Evolutionary conservation across 2,888 invertebrate genomes (phyloP).

Genomic region (Torymus auratus): DNA sequence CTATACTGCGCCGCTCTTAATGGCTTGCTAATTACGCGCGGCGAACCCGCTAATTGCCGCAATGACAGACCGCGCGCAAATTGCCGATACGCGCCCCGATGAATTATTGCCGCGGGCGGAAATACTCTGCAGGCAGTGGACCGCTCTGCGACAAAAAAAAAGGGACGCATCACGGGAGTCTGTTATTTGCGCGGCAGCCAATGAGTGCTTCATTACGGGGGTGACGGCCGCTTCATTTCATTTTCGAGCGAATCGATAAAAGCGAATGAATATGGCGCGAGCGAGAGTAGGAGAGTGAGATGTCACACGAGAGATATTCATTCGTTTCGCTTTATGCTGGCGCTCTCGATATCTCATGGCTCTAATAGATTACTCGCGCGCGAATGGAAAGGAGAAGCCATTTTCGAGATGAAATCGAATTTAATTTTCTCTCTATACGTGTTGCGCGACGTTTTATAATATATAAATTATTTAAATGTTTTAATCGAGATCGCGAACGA

Average conservation of each 20-base stretch:
- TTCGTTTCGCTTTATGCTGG: conserved; percentile 8
- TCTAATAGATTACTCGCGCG: conserved; percentile 9
- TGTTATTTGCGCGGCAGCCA: not conserved
- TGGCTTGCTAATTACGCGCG: no score
- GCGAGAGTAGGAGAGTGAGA: conserved; percentile 25
- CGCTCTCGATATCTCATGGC: not conserved
- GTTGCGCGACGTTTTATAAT: conserved; percentile 4
- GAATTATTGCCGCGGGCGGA: no score
- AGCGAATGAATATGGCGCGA: conserved; percentile 1
- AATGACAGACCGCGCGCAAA: conserved; percentile 29
- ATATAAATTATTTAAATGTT: conserved; percentile 47
- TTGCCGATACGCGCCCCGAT: conserved; percentile 18
- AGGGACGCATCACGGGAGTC: no score
- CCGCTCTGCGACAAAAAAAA: no score
- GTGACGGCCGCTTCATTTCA: not conserved
- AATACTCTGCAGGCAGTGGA: no score
- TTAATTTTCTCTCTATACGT: conserved; percentile 14
- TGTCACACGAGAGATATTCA: conserved; percentile 16
- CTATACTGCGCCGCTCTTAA: no score
- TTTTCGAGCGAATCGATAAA: not conserved
- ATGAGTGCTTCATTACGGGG: conserved; percentile 1
- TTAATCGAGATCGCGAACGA: conserved; percentile 37
- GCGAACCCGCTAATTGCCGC: conserved; percentile 16
- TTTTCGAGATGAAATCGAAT: conserved; percentile 31
- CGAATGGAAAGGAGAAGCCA: not conserved